Evolutionary conservation across 2,888 invertebrate genomes (phyloP).

Genomic region (Chaitophorus viminalis): DNA sequence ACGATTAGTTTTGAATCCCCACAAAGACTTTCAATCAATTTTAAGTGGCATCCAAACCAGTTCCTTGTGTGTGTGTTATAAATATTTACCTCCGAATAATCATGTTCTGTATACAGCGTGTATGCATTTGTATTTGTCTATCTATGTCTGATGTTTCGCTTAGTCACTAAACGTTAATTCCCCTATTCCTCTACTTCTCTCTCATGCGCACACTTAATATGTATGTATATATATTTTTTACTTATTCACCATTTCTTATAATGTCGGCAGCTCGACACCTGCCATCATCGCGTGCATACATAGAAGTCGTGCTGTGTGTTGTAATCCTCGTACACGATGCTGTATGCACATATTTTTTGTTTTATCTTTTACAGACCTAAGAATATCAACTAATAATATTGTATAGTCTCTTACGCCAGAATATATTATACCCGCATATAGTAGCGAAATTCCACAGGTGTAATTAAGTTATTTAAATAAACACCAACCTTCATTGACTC

Average conservation of each 20-base stretch:
- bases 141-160: constrained; percentile 53
- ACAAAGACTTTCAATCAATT: constrained; percentile 46
- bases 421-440: neutral
- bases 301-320: constrained; percentile 33
- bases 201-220: too few relatives aligned
- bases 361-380: constrained; percentile 30
- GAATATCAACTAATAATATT: constrained; percentile 34
- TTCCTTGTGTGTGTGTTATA: constrained; percentile 46
- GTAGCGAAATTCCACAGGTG: constrained; percentile 39
- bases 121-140: constrained; percentile 33
- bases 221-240: neutral
- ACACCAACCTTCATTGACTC: neutral
- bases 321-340: constrained; percentile 14
- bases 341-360: constrained; percentile 23
- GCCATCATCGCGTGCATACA: constrained; percentile 46
- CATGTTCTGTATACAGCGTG: neutral
- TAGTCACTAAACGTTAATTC: constrained; percentile 61
- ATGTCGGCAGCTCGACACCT: constrained; percentile 57
- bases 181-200: constrained; percentile 27
- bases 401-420: neutral
- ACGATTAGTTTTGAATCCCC: constrained; percentile 18
- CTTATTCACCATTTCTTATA: constrained; percentile 3
- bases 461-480: constrained; percentile 40
- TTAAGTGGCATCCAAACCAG: constrained; percentile 57
- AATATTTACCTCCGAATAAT: constrained; percentile 53